Evolutionary conservation across 2,888 invertebrate species (phyloP).

Genomic region (Bhutanitis thaidina): DNA sequence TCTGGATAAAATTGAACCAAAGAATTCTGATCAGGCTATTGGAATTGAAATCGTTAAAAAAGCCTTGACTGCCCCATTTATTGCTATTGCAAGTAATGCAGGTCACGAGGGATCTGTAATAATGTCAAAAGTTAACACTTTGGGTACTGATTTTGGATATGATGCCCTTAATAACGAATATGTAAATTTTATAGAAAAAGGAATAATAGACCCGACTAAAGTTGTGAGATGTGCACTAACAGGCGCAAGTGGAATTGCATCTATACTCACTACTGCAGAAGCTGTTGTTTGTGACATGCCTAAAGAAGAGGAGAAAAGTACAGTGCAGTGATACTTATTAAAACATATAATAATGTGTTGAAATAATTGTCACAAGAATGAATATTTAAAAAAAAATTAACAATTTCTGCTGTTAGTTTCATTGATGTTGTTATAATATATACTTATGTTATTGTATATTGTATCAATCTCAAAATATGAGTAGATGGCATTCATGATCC

Average conservation of each 20-base stretch:
- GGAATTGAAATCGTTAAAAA: slow-evolving; percentile 91
- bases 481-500: too few relatives aligned
- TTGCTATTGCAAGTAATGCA: slow-evolving; percentile 94
- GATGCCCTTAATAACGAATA: slow-evolving; percentile 93
- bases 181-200: slow-evolving; percentile 93
- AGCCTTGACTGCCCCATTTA: slow-evolving; percentile 91
- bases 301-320: slow-evolving; percentile 31
- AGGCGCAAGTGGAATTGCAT: slow-evolving; percentile 68
- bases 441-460: too few relatives aligned
- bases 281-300: slow-evolving; percentile 93
- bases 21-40: slow-evolving; percentile 87
- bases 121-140: slow-evolving; percentile 92
- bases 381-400: too few relatives aligned
- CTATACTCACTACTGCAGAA: slow-evolving; percentile 89
- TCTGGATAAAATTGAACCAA: slow-evolving; percentile 81
- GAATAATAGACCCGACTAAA: slow-evolving; percentile 98
- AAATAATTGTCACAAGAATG: too few relatives aligned
- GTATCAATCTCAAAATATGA: too few relatives aligned
- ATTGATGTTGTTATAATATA: too few relatives aligned
- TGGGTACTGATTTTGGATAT: slow-evolving; percentile 87
- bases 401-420: too few relatives aligned
- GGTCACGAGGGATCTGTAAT: slow-evolving; percentile 94
- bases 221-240: slow-evolving; percentile 61
- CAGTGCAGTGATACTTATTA: neutral
- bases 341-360: too few relatives aligned